These are phyloP conservation scores for Pyrocoelia pectoralis DNA, from an alignment of 2,888 invertebrate genomes.

Conservation along the genomic window DNA sequence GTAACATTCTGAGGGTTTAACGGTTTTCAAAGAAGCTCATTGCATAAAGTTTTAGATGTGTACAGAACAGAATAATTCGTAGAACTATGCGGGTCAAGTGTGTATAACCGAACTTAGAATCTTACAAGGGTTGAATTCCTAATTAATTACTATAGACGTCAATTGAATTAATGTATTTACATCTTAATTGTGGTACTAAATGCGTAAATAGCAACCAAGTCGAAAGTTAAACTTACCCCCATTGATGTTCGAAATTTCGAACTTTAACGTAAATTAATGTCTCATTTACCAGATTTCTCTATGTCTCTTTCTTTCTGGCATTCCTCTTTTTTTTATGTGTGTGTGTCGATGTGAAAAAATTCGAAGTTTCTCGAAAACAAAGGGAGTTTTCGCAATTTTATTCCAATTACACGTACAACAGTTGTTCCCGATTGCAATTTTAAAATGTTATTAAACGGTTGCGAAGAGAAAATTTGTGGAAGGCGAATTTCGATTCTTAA, in stretches of 20 bases:
- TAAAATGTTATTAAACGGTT: conserved; percentile 30
- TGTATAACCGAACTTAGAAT: conserved; percentile 33
- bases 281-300: conserved; percentile 27
- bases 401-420: conserved; percentile 15
- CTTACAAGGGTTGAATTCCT: conserved; percentile 35
- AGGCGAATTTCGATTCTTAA: background rate
- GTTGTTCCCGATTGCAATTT: conserved; percentile 25
- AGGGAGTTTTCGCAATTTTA: conserved; percentile 7
- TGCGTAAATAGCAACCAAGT: conserved; percentile 21
- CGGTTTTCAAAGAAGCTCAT: conserved; percentile 32
- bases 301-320: too few species aligned
- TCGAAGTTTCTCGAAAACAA: background rate
- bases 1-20: conserved; percentile 23
- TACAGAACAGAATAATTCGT: conserved; percentile 22
- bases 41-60: conserved; percentile 29
- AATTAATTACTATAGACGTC: conserved; percentile 33
- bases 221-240: conserved; percentile 10
- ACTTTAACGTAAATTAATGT: conserved; percentile 32
- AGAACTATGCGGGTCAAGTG: conserved; percentile 37
- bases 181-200: conserved; percentile 27
- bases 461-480: conserved; percentile 15
- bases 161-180: conserved; percentile 35
- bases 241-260: too few species aligned
- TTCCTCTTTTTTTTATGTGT: background rate
- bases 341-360: background rate